Percentiles rank a stretch among this genome's conserved stretches.
Conservation (phyloP, 2,113 vertebrate species). For the Zeus faber region DNA sequence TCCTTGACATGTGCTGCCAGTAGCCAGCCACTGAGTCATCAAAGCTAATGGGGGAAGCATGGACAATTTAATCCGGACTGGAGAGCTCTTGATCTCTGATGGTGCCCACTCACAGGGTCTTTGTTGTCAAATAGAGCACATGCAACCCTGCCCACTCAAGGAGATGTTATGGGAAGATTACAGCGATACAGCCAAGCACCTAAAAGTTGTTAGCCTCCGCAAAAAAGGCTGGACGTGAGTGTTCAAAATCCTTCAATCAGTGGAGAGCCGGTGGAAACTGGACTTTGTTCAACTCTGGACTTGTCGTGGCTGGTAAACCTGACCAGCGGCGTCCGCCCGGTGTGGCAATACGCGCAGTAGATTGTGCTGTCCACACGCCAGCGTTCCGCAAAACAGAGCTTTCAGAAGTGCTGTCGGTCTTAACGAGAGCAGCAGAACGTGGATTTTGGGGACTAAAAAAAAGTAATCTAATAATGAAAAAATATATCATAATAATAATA, state of each 20-base stretch:
- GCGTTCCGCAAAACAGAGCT: slow-evolving; percentile 36
- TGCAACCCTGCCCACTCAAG: slow-evolving; percentile 46
- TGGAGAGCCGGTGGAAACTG: neutral
- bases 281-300: slow-evolving; percentile 5
- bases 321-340: slow-evolving; percentile 10
- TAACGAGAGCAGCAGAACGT: neutral
- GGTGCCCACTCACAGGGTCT: slow-evolving; percentile 60
- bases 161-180: slow-evolving; percentile 49
- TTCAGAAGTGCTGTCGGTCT: slow-evolving; percentile 15
- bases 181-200: slow-evolving; percentile 20
- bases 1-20: slow-evolving; percentile 64
- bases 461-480: too few relatives aligned
- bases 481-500: too few relatives aligned
- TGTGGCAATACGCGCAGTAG: slow-evolving; percentile 17
- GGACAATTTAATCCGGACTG: slow-evolving; percentile 71
- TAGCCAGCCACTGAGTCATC: slow-evolving; percentile 65
- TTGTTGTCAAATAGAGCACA: slow-evolving; percentile 69
- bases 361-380: slow-evolving; percentile 17
- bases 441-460: neutral
- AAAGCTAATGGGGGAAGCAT: slow-evolving; percentile 64
- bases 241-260: slow-evolving; percentile 5
- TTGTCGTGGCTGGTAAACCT: slow-evolving; percentile 20
- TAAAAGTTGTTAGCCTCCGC: too few relatives aligned
- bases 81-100: slow-evolving; percentile 67
- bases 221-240: too few relatives aligned